These are phyloP conservation scores for Pseudomyrmex gracilis DNA, from an alignment of 1,140 invertebrate genomes.

Conservation along the genomic window DNA sequence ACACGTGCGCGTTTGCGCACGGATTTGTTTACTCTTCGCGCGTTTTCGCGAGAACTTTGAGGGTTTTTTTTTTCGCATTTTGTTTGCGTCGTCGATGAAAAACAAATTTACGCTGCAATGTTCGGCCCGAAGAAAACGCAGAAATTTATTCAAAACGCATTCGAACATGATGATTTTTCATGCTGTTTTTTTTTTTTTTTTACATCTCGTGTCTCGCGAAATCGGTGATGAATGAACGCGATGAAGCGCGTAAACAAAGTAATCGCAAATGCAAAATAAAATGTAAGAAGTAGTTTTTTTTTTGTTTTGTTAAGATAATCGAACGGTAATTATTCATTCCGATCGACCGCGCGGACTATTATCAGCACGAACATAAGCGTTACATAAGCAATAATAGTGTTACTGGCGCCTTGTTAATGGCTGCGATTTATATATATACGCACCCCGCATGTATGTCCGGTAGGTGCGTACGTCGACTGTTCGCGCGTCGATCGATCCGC, in stretches of 20 bases:
- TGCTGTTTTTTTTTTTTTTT: slow-evolving; percentile 5
- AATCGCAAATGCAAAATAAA: slow-evolving; percentile 22
- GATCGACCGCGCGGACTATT: slow-evolving; percentile 15
- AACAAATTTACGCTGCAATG: too few species aligned
- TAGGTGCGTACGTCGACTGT: background rate
- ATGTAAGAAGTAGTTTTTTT: slow-evolving; percentile 15
- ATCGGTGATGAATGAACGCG: slow-evolving; percentile 18
- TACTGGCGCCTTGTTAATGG: slow-evolving; percentile 20
- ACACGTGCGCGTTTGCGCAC: background rate
- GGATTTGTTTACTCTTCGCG: background rate
- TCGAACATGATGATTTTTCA: too few species aligned
- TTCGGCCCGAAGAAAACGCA: background rate
- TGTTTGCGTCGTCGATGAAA: background rate
- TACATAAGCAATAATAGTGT: slow-evolving; percentile 15
- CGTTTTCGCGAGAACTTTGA: too few species aligned
- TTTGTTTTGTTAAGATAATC: slow-evolving; percentile 14
- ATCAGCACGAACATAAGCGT: slow-evolving; percentile 2
- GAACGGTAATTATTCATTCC: slow-evolving; percentile 18
- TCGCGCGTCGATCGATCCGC: background rate
- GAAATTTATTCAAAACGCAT: background rate
- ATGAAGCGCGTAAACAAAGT: background rate
- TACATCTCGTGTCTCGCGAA: background rate
- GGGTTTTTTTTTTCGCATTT: too few species aligned
- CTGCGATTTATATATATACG: slow-evolving; percentile 13
- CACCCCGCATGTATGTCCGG: background rate